These are phyloP conservation scores for Arrhopalites spinosus DNA, from an alignment of 2,888 invertebrate species.

Conservation along the genomic window DNA sequence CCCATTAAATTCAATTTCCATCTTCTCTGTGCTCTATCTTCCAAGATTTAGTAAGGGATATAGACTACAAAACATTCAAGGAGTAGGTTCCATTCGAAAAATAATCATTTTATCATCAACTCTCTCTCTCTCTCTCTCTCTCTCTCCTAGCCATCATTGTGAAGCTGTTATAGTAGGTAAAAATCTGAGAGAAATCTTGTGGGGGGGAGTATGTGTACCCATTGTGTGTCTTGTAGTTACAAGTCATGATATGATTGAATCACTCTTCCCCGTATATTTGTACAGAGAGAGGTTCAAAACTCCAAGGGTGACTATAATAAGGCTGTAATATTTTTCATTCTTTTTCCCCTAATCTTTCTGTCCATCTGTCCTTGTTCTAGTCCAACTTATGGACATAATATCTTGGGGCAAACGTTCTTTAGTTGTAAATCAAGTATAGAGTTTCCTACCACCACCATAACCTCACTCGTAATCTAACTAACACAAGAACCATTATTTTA, in stretches of 20 bases:
- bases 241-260: too few relatives aligned
- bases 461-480: neutral
- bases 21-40: neutral
- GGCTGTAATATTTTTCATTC: slow-evolving; percentile 40
- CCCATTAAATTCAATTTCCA: slow-evolving; percentile 1
- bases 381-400: slow-evolving; percentile 37
- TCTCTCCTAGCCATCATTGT: too few relatives aligned
- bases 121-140: too few relatives aligned
- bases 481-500: neutral
- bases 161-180: too few relatives aligned
- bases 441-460: slow-evolving; percentile 28
- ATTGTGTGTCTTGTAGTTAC: too few relatives aligned
- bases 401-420: slow-evolving; percentile 21
- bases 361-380: slow-evolving; percentile 39
- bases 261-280: neutral
- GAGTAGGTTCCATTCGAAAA: too few relatives aligned
- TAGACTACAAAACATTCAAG: too few relatives aligned
- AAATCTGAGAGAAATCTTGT: too few relatives aligned
- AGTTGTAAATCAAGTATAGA: slow-evolving; percentile 43
- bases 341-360: slow-evolving; percentile 39
- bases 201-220: too few relatives aligned
- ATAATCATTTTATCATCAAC: too few relatives aligned
- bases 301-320: slow-evolving; percentile 34
- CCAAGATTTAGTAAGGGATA: too few relatives aligned
- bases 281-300: neutral